These are phyloP conservation scores for Catharus fuscescens DNA, from an alignment of 2,113 vertebrate species.

Conservation along the genomic window DNA sequence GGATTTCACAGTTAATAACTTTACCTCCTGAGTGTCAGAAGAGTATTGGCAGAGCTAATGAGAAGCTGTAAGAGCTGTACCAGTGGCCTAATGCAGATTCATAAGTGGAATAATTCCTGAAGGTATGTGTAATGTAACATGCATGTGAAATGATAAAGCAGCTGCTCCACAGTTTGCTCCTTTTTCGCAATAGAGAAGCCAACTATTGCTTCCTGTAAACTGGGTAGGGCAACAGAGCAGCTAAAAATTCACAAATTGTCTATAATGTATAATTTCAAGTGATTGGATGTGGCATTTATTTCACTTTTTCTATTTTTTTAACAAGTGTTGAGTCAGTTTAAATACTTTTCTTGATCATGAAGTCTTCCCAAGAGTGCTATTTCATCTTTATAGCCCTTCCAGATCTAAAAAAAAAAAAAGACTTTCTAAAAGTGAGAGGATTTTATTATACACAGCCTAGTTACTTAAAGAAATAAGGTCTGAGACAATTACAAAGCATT, in stretches of 20 bases:
- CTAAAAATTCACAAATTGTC: not conserved
- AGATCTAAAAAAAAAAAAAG: not conserved
- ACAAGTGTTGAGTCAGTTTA: not conserved
- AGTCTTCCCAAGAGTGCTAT: not conserved
- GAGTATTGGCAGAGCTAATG: constrained; percentile 4
- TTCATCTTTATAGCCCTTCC: not conserved
- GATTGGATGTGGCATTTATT: not conserved
- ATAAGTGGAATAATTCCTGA: constrained; percentile 47
- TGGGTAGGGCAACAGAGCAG: not conserved
- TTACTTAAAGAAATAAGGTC: not conserved
- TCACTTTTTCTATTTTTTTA: not conserved
- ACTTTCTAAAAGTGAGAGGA: not conserved
- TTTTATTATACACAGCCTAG: not conserved
- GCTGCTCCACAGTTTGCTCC: not conserved
- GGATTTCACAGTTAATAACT: constrained; percentile 37
- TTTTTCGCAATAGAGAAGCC: not conserved
- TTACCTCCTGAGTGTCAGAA: constrained; percentile 6
- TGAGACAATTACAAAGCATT: not conserved
- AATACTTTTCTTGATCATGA: not conserved
- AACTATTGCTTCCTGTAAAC: not conserved
- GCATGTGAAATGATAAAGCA: not conserved
- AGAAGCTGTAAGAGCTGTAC: not conserved
- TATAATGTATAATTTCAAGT: not conserved
- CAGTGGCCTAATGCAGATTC: not conserved
- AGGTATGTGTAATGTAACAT: not conserved